phyloP scores from a whole-genome alignment of 2,113 vertebrate genomes.

The Rhinoptilus africanus region DNA sequence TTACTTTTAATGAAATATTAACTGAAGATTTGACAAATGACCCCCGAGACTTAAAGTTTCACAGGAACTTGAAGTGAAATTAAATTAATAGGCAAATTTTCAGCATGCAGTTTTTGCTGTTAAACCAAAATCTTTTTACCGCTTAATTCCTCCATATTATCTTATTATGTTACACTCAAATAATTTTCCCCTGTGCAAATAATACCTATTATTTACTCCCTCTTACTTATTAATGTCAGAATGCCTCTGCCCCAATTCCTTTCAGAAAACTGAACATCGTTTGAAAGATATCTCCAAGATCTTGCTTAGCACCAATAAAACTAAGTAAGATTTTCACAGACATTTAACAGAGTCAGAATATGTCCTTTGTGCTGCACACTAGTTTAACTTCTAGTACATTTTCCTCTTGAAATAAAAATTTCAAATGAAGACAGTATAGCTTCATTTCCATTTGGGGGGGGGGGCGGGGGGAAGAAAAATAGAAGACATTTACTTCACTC shows the following conservation, averaged over 20 bases:
- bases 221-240: neutral
- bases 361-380: neutral
- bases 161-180: neutral
- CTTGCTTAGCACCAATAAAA: neutral
- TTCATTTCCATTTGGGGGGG: neutral
- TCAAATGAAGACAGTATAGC: neutral
- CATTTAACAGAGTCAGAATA: neutral
- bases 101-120: conserved; percentile 3
- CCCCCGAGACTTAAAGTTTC: conserved; percentile 43
- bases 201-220: neutral
- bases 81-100: conserved; percentile 46
- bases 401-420: neutral
- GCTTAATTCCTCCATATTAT: neutral
- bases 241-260: neutral
- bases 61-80: conserved; percentile 27
- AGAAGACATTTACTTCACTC: neutral
- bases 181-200: neutral
- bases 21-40: conserved; percentile 45
- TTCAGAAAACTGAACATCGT: neutral
- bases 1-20: conserved; percentile 62
- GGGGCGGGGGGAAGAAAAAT: fast-evolving
- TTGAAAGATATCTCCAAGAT: neutral
- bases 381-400: neutral
- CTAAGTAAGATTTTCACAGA: neutral
- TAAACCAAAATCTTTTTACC: neutral